Base-by-base conservation (phyloP, 2,888 invertebrate genomes). In the Metellina segmentata region DNA sequence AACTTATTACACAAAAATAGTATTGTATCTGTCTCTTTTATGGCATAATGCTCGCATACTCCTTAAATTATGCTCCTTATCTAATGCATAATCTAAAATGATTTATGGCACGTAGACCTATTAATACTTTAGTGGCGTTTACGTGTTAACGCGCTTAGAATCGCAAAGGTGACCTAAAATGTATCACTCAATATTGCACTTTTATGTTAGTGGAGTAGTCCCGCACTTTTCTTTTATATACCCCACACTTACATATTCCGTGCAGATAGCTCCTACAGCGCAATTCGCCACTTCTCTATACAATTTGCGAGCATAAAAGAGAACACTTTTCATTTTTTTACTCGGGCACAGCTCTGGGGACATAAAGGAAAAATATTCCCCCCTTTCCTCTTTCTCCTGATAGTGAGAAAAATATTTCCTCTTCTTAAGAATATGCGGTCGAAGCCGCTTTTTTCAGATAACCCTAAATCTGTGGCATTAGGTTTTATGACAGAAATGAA, bases 401-500 rank as follows among this genome's bases (percentile, higher is more conserved):
- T 81, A 81, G 81, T 75, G 81, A 74, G 81, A 81, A 78, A 90
- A 85, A 90, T 90, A 90, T 90, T 82, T 77, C 78, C 83, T 52
- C 72, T 83, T 90, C 89, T 90, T 71, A 85, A 90, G 83, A 90
- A 85, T 85, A 90, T 85, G 83, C 77, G 75, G 74, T 89, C 77
- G 75, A 75, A 75, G 75, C 72, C 85, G 78, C 72, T 90, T 72
- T 86, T 53, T 77, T 78, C 83, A 90, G 83, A 90, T 90, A 90
- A 90, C 89, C 83, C 81, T 90, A 85, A 90, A 90, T 90, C 89
- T 83, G 89, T 72, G 83, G 82, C 89, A 90, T 90, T 90, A 90
- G 83, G 85, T 90, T 90, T 90, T 90, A 90, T 90, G 89, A 90
- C 89, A 90, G 89, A 90, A 90, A 90, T 90, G 89, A 90, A 90